A percentile compares a stretch with the other conserved stretches of the same genome.
Evolutionary conservation across 2,113 vertebrate genomes (phyloP).

Genomic region (Bothrops jararaca): DNA sequence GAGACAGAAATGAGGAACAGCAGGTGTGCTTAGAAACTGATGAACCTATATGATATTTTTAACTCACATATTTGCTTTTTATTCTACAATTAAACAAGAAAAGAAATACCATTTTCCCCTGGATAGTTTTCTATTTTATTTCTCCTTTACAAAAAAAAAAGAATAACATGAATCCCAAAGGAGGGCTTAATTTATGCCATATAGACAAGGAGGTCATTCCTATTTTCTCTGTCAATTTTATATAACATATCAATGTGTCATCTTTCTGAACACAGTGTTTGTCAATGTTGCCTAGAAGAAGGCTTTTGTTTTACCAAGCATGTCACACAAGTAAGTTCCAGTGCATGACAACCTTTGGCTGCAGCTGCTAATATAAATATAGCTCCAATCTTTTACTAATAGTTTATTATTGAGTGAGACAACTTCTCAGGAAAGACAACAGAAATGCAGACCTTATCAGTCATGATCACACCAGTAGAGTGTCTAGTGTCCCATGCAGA

Average conservation of each 20-base stretch:
- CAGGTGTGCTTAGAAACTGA: slow-evolving; percentile 57
- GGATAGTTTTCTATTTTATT: slow-evolving; percentile 13
- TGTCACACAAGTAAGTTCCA: not conserved
- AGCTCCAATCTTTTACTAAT: not conserved
- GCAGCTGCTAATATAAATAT: not conserved
- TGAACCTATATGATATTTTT: slow-evolving; percentile 63
- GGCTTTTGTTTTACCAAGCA: not conserved
- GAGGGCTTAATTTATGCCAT: not conserved
- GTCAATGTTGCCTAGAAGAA: slow-evolving; percentile 8
- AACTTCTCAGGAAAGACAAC: not conserved
- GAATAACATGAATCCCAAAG: not conserved
- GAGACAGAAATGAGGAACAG: slow-evolving; percentile 62
- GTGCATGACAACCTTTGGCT: not conserved
- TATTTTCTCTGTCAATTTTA: not conserved
- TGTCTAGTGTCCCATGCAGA: not conserved
- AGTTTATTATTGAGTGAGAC: not conserved
- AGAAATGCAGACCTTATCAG: not conserved
- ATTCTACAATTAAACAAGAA: slow-evolving; percentile 39
- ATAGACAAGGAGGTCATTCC: slow-evolving; percentile 3
- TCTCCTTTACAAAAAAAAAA: not conserved
- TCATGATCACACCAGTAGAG: not conserved
- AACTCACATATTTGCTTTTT: slow-evolving; percentile 57
- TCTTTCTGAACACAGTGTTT: slow-evolving; percentile 4
- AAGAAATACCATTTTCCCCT: slow-evolving; percentile 38
- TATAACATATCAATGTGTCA: not conserved